Evolutionary conservation across 2,797 vertebrate species (phyloP).

Genomic region (Aeoliscus strigatus): DNA sequence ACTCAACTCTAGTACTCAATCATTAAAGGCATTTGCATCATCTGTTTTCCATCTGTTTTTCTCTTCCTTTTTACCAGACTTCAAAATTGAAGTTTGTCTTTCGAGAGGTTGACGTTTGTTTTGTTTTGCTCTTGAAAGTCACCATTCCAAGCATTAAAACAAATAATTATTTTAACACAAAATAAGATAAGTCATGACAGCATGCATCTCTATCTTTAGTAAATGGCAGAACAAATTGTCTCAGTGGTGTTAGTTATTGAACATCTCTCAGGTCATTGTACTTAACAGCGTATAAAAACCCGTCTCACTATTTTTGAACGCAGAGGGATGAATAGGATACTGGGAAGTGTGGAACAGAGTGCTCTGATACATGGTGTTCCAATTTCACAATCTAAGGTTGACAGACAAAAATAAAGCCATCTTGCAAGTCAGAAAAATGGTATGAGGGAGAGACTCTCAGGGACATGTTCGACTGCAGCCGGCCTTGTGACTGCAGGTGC

Average conservation of each 20-base stretch:
- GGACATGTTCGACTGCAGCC: conserved; percentile 4
- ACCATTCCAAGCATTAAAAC: no score
- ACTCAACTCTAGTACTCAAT: background rate
- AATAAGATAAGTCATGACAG: no score
- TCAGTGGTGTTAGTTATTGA: background rate
- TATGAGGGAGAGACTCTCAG: conserved; percentile 8
- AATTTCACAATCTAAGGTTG: conserved; percentile 23
- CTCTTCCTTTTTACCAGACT: background rate
- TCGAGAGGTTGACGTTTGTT: no score
- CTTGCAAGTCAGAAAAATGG: conserved; percentile 32
- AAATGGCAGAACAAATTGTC: no score
- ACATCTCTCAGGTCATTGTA: background rate
- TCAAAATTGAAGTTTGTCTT: no score
- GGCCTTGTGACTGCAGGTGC: conserved; percentile 8
- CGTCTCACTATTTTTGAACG: conserved; percentile 12
- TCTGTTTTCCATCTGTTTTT: conserved; percentile 3
- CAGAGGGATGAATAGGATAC: conserved; percentile 12
- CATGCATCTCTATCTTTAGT: no score
- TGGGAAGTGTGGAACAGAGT: conserved; percentile 40
- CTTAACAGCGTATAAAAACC: conserved; percentile 5
- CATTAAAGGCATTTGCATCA: background rate
- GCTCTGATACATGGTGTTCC: conserved; percentile 56
- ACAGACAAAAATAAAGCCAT: conserved; percentile 20
- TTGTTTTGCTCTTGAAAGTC: no score
- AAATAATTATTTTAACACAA: no score